Base-by-base conservation (phyloP, 2,888 invertebrate species). In the Pherbina coryleti region DNA sequence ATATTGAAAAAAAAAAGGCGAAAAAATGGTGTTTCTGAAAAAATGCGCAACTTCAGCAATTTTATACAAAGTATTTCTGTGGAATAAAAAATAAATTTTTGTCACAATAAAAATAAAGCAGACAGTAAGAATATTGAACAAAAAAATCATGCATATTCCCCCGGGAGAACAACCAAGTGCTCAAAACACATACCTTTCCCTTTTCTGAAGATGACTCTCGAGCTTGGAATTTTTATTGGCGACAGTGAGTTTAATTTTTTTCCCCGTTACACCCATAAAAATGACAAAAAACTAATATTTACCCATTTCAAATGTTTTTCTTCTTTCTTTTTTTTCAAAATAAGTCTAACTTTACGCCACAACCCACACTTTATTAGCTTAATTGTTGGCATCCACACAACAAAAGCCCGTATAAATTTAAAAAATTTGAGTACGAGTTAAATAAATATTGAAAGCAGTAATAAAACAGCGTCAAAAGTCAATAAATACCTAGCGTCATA, bases 401-500 rank as follows among this genome's bases (percentile, higher is more conserved):
- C 14, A 44, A 44, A 44, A 67, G n/a, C 67, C 67, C 67, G 67
- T 44, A 67, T 44, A 22, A n/a, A 34, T 67, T 67, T 17, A 44
- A 67, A 31, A 22, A 67, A 34, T 3, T 37, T 19, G 9, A 60
- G 25, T 28, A 60, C 11, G 22, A 34, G n/a, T 19, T 22, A 64
- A 28, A 62, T 17, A 28, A 31, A 67, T 22, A 67, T 22, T 22
- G 37, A 37, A 37, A 67, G n/a, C 67, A 34, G n/a, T n/a, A 19
- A 44, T 37, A 19, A 19, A 66, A 66, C 66, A 11, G 31, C 66
- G 66, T n/a, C 9, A 11, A 37, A 31, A 31, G 37, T 31, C 66
- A 31, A 25, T 31, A n/a, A 67, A 34, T 37, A 67, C 25, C 57
- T 19, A 22, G 57, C 1, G 57, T 2, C 9, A 25, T 5, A 25